A percentile compares a stretch with the other conserved stretches of the same genome.
Evolutionary conservation across 2,797 vertebrate genomes (phyloP).

Genomic region (Mycteria americana): DNA sequence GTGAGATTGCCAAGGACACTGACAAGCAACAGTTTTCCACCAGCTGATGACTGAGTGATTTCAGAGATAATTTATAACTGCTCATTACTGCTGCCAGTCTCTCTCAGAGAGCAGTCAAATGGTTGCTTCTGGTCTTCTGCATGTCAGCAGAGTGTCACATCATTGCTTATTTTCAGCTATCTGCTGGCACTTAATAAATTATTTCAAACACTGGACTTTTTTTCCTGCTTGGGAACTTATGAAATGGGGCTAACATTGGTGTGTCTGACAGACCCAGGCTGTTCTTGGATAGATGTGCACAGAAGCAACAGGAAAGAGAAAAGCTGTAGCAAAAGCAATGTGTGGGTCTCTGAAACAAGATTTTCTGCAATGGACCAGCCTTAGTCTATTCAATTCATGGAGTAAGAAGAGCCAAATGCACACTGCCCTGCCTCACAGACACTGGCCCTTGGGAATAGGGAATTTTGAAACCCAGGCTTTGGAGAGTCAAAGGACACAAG

Average conservation of each 20-base stretch:
- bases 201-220: neutral
- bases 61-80: neutral
- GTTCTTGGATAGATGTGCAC: neutral
- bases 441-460: neutral
- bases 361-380: neutral
- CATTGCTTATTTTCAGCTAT: neutral
- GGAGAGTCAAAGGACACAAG: neutral
- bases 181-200: neutral
- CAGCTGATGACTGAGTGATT: neutral
- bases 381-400: neutral
- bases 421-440: neutral
- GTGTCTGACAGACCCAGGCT: neutral
- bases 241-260: neutral
- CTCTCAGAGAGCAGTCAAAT: neutral
- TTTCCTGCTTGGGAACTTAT: neutral
- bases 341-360: neutral
- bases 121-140: neutral
- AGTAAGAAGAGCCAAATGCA: neutral
- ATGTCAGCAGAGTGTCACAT: neutral
- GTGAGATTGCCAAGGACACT: neutral
- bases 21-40: neutral
- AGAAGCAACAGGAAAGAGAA: neutral
- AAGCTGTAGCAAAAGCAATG: neutral
- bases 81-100: neutral
- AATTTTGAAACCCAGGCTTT: neutral